These are phyloP conservation scores for Brachionus asplanchnoidis DNA, from an alignment of 1,140 invertebrate species.

Conservation along the genomic window DNA sequence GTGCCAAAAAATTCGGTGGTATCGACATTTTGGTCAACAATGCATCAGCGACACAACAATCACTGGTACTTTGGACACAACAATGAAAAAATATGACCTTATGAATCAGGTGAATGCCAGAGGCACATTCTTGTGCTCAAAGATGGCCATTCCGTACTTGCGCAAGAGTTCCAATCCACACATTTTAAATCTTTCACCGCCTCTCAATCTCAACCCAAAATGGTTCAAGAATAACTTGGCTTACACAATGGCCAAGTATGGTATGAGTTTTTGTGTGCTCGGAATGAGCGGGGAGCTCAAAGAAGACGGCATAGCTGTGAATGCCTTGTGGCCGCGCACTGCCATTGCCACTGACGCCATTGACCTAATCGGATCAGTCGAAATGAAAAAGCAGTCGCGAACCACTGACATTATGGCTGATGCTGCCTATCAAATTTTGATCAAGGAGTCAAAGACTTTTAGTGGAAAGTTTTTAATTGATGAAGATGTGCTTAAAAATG, in stretches of 20 bases:
- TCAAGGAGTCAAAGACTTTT: constrained; percentile 68
- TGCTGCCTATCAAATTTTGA: constrained; percentile 84
- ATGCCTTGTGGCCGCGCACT: constrained; percentile 92
- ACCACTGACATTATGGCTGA: constrained; percentile 88
- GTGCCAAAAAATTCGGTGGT: constrained; percentile 85
- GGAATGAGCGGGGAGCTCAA: constrained; percentile 91
- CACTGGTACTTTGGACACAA: constrained; percentile 74
- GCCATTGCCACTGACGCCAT: constrained; percentile 92
- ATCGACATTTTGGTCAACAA: constrained; percentile 92
- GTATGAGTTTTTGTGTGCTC: constrained; percentile 96
- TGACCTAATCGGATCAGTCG: constrained; percentile 77
- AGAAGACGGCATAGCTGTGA: constrained; percentile 78
- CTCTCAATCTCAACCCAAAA: constrained; percentile 76
- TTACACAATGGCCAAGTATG: constrained; percentile 97
- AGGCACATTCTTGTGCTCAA: constrained; percentile 64
- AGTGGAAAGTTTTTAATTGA: constrained; percentile 92
- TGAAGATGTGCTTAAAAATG: constrained; percentile 75
- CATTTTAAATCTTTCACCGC: constrained; percentile 91
- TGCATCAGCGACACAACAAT: constrained; percentile 97
- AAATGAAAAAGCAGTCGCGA: constrained; percentile 64
- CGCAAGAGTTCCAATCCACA: constrained; percentile 76
- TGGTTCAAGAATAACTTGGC: constrained; percentile 92
- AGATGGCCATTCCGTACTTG: constrained; percentile 82
- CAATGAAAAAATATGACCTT: constrained; percentile 73
- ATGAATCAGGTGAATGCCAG: constrained; percentile 58